Evolutionary conservation across 2,113 vertebrate genomes (phyloP), one percentile per base, ranked within the genome.

Genomic region (Brachyhypopomus occidentalis): DNA sequence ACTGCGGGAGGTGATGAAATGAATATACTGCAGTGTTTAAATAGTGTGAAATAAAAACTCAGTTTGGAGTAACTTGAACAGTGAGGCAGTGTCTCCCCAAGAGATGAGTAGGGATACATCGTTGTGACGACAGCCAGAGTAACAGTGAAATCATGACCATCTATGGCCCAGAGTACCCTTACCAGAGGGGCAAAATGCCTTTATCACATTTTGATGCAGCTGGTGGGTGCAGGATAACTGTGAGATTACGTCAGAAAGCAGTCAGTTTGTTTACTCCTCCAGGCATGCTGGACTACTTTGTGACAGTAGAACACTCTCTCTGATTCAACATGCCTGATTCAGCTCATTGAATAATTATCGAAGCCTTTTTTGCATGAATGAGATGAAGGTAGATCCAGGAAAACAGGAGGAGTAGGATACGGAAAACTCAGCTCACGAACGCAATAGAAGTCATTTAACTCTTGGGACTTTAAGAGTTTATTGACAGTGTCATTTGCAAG

Each of bases 1-100:
- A 83, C 88, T 79, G 80, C 85, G 89, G 84, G 91, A 89, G 30
- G 30, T 30, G 1, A 30, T 30, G 30, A 30, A 30, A 30, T 30
- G 30, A 30, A 6, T 89, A 81, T 88, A 87, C 79, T 16, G 34
- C 36, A 36, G 23, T 73, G 25, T 17, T 59, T 67, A 38, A 67
- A 1, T 67, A 17, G 64, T 30, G 34, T 67, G 27, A 6, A 4
- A n/a, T n/a, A 60, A n/a, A 36, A n/a, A 17, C 20, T 58, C 1
- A n/a, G 30, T 34, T 17, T 20, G 2, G 19, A 67, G 34, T 34
- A 52, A 22, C 16, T 76, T 17, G 6, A 30, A 11, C 38, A 76
- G 45, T 45, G 12, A 67, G 17, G 17, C 19, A 67, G 20, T 8
- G 19, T 2, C 0, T 70, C 38, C 16, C 41, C 2, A 20, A 11